Evolutionary conservation across 2,888 invertebrate genomes (phyloP).

Genomic region (Eumacrocentrus americanus): DNA sequence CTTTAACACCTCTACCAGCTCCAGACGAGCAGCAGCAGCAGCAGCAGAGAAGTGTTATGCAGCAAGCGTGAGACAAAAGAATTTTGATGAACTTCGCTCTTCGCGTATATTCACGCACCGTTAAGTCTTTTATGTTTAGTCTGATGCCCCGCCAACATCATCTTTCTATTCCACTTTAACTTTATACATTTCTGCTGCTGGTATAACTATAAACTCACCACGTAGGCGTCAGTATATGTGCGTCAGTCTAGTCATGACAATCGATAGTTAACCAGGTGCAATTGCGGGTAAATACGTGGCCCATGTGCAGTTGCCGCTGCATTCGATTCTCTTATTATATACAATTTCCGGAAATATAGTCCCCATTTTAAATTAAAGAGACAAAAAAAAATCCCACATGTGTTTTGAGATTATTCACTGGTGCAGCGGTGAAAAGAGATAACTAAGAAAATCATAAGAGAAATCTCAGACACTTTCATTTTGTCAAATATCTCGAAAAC

Average conservation of each 20-base stretch:
- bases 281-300: constrained; percentile 20
- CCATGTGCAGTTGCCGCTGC: no score
- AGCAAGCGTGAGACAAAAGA: constrained; percentile 4
- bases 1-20: not conserved
- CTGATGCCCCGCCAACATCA: not conserved
- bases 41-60: not conserved
- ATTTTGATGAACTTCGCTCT: constrained; percentile 1
- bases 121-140: not conserved
- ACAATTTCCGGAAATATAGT: no score
- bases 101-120: not conserved
- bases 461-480: no score
- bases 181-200: not conserved
- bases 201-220: no score
- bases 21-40: no score
- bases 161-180: not conserved
- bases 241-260: constrained; percentile 15
- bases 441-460: no score
- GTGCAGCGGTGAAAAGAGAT: no score
- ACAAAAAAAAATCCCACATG: no score
- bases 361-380: no score
- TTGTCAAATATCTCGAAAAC: no score
- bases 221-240: not conserved
- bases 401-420: no score
- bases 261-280: constrained; percentile 15
- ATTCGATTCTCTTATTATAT: not conserved